Conservation (phyloP, 2,113 vertebrate genomes). For the Malaclemys terrapin region DNA sequence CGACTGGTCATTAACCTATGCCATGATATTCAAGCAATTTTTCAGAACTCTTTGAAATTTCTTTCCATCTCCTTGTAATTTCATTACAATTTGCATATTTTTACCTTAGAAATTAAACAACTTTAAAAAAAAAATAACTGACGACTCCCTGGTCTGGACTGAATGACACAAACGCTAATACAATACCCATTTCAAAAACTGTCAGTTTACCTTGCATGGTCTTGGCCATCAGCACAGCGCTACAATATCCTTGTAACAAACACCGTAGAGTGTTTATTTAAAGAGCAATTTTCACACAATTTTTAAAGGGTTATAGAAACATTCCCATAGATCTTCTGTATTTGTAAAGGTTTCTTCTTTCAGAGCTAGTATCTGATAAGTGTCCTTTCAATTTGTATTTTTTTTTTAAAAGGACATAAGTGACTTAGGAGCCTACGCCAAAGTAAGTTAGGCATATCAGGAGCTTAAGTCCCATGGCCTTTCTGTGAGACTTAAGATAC, state of each 20-base stretch:
- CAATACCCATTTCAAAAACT: not conserved
- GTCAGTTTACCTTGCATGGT: conserved; percentile 38
- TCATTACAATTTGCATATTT: not conserved
- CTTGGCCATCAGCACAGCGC: not conserved
- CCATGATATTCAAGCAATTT: not conserved
- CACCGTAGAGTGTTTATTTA: not conserved
- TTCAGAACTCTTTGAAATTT: not conserved
- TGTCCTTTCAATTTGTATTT: too few species aligned
- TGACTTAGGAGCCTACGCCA: too few species aligned
- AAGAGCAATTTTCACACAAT: not conserved
- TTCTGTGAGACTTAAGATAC: not conserved
- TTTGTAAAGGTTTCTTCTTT: not conserved
- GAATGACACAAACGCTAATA: too few species aligned
- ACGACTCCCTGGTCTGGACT: too few species aligned
- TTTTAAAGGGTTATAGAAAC: not conserved
- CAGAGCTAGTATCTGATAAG: not conserved
- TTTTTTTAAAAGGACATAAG: too few species aligned
- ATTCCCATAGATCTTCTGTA: not conserved
- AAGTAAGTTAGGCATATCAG: too few species aligned
- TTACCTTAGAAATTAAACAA: not conserved
- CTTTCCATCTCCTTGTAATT: not conserved
- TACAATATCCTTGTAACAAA: not conserved
- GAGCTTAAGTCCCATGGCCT: not conserved
- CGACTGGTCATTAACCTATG: not conserved
- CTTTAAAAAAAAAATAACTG: not conserved